These are phyloP conservation scores for Drosophila lutescens DNA, from an alignment of 2,888 invertebrate species.

Conservation along the genomic window DNA sequence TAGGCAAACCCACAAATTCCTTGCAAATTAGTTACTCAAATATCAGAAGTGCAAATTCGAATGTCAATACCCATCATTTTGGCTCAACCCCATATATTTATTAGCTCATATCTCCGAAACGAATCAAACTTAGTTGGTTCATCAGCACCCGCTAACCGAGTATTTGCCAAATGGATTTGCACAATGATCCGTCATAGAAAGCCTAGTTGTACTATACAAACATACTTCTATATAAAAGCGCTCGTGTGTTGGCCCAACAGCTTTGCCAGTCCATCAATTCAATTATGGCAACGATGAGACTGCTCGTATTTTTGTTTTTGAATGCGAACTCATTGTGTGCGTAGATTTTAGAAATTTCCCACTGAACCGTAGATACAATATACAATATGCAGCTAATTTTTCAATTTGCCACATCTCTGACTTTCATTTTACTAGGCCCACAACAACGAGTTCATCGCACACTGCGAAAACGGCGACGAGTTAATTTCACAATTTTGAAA, in stretches of 20 bases:
- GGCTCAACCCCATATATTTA: background rate
- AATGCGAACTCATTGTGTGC: slow-evolving; percentile 60
- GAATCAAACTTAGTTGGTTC: slow-evolving; percentile 41
- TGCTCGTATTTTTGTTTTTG: slow-evolving; percentile 26
- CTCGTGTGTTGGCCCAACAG: slow-evolving; percentile 57
- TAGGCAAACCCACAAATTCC: background rate
- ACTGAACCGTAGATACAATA: slow-evolving; percentile 18
- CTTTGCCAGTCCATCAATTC: slow-evolving; percentile 75
- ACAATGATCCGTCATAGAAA: slow-evolving; percentile 34
- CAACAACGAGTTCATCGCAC: slow-evolving; percentile 54
- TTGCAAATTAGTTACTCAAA: slow-evolving; percentile 47
- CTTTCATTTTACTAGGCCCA: slow-evolving; percentile 58
- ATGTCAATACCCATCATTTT: slow-evolving; percentile 51
- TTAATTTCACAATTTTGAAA: slow-evolving; percentile 70
- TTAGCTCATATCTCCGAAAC: slow-evolving; percentile 7
- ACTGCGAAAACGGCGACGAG: slow-evolving; percentile 35
- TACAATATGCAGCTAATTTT: slow-evolving; percentile 58
- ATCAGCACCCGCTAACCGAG: slow-evolving; percentile 44
- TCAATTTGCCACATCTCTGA: slow-evolving; percentile 69
- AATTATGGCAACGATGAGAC: slow-evolving; percentile 57
- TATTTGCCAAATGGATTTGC: slow-evolving; percentile 66
- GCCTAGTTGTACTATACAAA: slow-evolving; percentile 22
- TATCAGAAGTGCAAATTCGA: slow-evolving; percentile 39
- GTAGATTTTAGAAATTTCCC: slow-evolving; percentile 64
- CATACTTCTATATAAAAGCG: slow-evolving; percentile 13